A percentile compares a stretch with the other conserved stretches of the same genome.
Evolutionary conservation across 1,140 invertebrate species (phyloP).

Genomic region (Batillaria attramentaria): DNA sequence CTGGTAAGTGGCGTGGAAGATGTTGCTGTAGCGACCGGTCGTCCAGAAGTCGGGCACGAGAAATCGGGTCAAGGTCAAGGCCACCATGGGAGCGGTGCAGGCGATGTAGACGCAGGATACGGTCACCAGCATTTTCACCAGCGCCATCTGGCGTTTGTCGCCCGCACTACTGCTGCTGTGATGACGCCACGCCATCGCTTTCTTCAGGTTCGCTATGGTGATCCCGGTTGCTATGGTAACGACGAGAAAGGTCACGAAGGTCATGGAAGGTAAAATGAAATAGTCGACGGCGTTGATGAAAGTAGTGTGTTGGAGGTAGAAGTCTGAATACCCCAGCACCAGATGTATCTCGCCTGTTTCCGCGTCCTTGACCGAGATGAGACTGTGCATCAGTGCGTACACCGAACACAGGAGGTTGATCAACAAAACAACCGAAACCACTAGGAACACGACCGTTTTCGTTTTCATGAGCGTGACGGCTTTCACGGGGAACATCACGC

Average conservation of each 20-base stretch:
- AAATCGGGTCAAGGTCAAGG: not conserved
- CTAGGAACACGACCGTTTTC: too few species aligned
- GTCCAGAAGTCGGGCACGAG: slow-evolving; percentile 3
- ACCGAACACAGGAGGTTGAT: too few species aligned
- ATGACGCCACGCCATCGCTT: not conserved
- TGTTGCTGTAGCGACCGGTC: not conserved
- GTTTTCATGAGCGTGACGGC: too few species aligned
- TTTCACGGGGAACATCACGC: too few species aligned
- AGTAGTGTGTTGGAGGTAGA: not conserved
- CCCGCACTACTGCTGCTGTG: not conserved
- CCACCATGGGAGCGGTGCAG: not conserved
- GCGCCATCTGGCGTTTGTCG: not conserved
- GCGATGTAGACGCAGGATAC: not conserved
- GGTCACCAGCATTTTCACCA: slow-evolving; percentile 19
- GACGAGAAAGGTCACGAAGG: not conserved
- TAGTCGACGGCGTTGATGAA: not conserved
- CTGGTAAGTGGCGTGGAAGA: not conserved
- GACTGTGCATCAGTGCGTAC: too few species aligned
- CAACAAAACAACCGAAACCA: too few species aligned
- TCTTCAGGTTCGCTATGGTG: not conserved
- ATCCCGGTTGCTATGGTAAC: not conserved
- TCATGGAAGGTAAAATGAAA: too few species aligned
- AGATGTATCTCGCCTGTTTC: too few species aligned
- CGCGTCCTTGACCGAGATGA: too few species aligned
- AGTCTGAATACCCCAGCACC: too few species aligned